phyloP scores from a whole-genome alignment of 2,888 invertebrate genomes.

The Chloroclystis v-ata region DNA sequence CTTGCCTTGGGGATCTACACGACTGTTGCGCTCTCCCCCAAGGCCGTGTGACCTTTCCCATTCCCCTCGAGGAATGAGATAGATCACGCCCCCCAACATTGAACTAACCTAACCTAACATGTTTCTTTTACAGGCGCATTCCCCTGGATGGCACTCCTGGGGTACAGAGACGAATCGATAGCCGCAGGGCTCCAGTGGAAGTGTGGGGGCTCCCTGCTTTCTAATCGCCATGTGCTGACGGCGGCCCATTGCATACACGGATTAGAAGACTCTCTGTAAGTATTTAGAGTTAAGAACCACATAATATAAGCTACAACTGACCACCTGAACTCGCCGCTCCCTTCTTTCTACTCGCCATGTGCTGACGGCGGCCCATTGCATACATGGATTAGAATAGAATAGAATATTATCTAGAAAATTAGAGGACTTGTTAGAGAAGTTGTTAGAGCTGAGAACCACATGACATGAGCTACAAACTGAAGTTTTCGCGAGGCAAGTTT shows the following conservation, averaged over 20 bases:
- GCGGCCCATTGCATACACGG: slow-evolving; percentile 83
- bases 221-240: slow-evolving; percentile 82
- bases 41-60: too few relatives aligned
- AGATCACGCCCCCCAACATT: too few relatives aligned
- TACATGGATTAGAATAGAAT: slow-evolving; percentile 56
- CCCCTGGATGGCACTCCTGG: slow-evolving; percentile 86
- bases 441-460: neutral
- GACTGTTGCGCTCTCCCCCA: too few relatives aligned
- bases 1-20: too few relatives aligned
- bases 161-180: slow-evolving; percentile 69
- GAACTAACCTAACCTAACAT: too few relatives aligned
- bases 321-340: too few relatives aligned
- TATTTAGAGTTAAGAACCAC: neutral
- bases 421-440: slow-evolving; percentile 13
- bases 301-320: too few relatives aligned
- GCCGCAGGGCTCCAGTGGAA: slow-evolving; percentile 63
- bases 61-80: too few relatives aligned
- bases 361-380: slow-evolving; percentile 86
- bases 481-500: too few relatives aligned
- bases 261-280: slow-evolving; percentile 17
- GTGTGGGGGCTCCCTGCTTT: slow-evolving; percentile 83
- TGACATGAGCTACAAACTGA: too few relatives aligned
- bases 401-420: too few relatives aligned
- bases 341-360: slow-evolving; percentile 81
- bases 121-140: slow-evolving; percentile 47